These are phyloP conservation scores for Chlorodrepanis virens DNA, from an alignment of 2,113 vertebrate genomes.

Conservation along the genomic window DNA sequence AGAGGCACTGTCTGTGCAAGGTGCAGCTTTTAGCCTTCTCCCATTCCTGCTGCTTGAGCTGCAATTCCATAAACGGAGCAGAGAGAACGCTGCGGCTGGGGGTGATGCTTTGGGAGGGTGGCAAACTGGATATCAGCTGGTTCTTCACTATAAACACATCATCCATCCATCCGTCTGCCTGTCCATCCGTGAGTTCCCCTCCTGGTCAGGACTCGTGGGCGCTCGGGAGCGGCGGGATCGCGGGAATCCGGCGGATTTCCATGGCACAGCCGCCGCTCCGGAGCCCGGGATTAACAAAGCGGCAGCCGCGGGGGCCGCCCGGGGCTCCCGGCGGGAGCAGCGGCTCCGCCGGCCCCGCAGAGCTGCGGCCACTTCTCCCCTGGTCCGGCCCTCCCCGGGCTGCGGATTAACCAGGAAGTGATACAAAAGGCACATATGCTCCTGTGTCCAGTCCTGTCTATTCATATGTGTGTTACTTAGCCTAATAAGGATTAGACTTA, in stretches of 20 bases:
- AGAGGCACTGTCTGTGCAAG: accelerated
- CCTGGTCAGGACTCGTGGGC: neutral
- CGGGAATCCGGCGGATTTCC: slow-evolving; percentile 62
- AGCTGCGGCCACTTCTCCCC: slow-evolving; percentile 47
- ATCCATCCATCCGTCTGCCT: neutral
- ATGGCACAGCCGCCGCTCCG: neutral
- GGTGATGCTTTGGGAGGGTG: neutral
- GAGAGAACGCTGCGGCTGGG: accelerated
- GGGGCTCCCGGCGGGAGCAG: slow-evolving; percentile 39
- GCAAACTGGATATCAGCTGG: accelerated
- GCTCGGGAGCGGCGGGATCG: accelerated
- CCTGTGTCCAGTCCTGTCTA: slow-evolving; percentile 77
- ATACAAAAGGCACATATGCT: slow-evolving; percentile 92
- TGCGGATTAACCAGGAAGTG: slow-evolving; percentile 82
- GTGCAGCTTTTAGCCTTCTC: neutral
- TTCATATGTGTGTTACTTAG: slow-evolving; percentile 87
- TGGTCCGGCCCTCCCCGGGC: slow-evolving; percentile 68
- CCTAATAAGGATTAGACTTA: slow-evolving; percentile 94
- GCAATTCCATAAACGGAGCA: neutral
- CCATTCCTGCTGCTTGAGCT: neutral
- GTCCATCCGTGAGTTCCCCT: accelerated
- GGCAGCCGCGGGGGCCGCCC: neutral
- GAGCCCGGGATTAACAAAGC: neutral
- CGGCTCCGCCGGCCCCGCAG: neutral
- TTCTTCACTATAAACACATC: accelerated